These are phyloP conservation scores for Eutolmus rufibarbis DNA, from an alignment of 2,888 invertebrate species.

Conservation along the genomic window DNA sequence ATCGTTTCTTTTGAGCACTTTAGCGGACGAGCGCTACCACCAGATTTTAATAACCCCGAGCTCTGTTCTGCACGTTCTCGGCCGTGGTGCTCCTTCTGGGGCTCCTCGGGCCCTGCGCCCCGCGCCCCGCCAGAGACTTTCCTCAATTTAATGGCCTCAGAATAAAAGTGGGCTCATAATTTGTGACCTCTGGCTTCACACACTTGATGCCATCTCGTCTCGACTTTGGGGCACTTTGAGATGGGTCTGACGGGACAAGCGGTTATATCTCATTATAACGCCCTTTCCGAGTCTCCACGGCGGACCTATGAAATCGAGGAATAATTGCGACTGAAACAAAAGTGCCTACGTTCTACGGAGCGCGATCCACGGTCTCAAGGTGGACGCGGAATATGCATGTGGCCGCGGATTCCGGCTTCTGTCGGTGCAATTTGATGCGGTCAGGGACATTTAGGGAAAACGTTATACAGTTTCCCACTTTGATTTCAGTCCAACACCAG, in stretches of 20 bases:
- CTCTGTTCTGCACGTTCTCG: slow-evolving; percentile 28
- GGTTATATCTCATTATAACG: slow-evolving; percentile 35
- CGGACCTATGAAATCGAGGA: slow-evolving; percentile 7
- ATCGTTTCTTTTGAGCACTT: slow-evolving; percentile 17
- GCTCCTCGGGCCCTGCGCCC: not conserved
- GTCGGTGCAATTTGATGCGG: not conserved
- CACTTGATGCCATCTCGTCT: slow-evolving; percentile 35
- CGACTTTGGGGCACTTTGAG: slow-evolving; percentile 11
- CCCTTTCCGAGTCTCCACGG: slow-evolving; percentile 10
- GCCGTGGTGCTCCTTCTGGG: slow-evolving; percentile 13
- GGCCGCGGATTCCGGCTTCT: not conserved
- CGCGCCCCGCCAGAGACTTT: not conserved
- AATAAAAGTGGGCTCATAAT: slow-evolving; percentile 40
- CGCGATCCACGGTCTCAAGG: not conserved
- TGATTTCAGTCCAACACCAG: not conserved
- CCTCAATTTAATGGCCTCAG: slow-evolving; percentile 28
- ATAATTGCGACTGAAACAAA: slow-evolving; percentile 10
- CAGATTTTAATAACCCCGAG: slow-evolving; percentile 33
- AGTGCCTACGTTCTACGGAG: not conserved
- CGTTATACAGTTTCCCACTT: not conserved
- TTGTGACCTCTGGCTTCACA: slow-evolving; percentile 35
- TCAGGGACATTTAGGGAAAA: not conserved
- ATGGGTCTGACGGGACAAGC: slow-evolving; percentile 33
- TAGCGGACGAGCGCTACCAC: slow-evolving; percentile 18
- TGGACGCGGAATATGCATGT: not conserved